Conservation (phyloP, 2,113 vertebrate species). For the Onychostoma macrolepis region DNA sequence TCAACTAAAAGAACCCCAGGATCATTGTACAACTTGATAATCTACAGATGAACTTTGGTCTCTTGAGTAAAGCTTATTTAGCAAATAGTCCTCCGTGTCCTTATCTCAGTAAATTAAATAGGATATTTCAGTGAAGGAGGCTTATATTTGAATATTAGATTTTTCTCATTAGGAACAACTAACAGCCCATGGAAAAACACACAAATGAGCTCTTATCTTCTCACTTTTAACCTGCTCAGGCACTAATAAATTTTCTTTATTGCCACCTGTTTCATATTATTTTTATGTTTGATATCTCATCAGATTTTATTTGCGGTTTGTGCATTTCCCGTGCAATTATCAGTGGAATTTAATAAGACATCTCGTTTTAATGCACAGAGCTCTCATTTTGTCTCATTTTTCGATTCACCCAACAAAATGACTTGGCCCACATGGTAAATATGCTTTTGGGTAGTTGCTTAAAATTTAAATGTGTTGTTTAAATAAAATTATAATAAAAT, state of each 20-base stretch:
- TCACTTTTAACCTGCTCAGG: background rate
- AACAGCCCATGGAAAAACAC: background rate
- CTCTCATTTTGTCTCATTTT: background rate
- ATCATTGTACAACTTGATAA: slow-evolving; percentile 36
- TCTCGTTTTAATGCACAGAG: background rate
- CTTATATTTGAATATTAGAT: background rate
- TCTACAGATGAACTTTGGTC: slow-evolving; percentile 24
- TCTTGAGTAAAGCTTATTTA: background rate
- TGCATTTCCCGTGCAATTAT: slow-evolving; percentile 6
- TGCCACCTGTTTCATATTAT: background rate
- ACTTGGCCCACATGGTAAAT: background rate
- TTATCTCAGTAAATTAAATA: background rate
- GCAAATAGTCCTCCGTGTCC: background rate
- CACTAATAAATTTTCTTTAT: background rate
- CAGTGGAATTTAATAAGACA: background rate
- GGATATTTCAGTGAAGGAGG: background rate
- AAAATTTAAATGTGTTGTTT: background rate
- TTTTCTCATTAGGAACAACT: background rate
- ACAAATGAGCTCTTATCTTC: background rate
- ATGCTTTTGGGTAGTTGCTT: background rate
- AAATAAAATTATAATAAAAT: background rate
- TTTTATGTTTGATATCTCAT: background rate
- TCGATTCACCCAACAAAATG: background rate
- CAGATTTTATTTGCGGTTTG: background rate
- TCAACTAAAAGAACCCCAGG: slow-evolving; percentile 30